Conservation (phyloP, 2,888 invertebrate genomes). For the Drosophila meridionalis region DNA sequence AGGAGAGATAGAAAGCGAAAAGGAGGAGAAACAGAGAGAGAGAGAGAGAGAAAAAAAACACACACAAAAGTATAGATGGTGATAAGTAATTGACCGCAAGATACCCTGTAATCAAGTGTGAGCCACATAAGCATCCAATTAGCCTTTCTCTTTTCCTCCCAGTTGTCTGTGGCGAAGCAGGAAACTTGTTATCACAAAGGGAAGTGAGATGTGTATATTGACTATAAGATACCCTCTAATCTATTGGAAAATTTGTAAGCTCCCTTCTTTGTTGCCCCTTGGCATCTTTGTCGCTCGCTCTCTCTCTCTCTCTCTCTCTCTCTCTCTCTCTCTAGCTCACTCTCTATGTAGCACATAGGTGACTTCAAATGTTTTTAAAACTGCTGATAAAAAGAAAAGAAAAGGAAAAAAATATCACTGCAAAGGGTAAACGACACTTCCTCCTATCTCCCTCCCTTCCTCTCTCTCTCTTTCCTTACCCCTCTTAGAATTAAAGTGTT, state of each 20-base stretch:
- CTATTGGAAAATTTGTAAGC: neutral
- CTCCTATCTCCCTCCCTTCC: neutral
- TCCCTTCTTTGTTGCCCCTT: too few relatives aligned
- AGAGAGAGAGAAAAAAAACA: neutral
- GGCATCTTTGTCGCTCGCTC: neutral
- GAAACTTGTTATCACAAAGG: neutral
- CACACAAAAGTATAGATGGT: neutral
- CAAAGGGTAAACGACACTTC: too few relatives aligned
- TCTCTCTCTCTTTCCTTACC: neutral
- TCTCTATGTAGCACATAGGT: too few relatives aligned
- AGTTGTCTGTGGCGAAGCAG: neutral
- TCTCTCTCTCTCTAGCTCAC: neutral
- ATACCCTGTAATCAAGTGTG: slow-evolving; percentile 12
- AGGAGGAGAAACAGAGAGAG: neutral
- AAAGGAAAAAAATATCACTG: too few relatives aligned
- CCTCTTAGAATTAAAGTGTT: neutral
- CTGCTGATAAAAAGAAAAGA: too few relatives aligned
- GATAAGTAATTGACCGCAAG: neutral
- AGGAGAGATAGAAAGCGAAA: neutral
- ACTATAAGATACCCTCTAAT: neutral
- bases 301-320: neutral
- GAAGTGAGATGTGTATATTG: neutral
- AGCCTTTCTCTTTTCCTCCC: neutral
- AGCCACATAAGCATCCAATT: neutral
- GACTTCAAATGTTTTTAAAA: too few relatives aligned